phyloP scores from a whole-genome alignment of 1,140 invertebrate species.

The Ceratina japonica region DNA sequence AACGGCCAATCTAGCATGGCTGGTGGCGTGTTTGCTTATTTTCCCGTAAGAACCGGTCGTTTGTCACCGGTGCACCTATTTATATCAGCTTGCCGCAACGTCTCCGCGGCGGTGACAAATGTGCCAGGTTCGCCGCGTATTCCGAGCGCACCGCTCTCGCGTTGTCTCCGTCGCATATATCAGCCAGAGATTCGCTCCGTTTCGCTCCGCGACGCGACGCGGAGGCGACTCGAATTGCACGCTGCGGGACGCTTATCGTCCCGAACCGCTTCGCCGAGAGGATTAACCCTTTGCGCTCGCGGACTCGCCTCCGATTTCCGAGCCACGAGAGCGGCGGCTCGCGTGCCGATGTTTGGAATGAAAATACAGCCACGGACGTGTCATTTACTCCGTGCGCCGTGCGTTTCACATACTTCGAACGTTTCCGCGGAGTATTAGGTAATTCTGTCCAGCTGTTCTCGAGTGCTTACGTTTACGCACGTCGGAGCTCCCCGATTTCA shows the following conservation, averaged over 20 bases:
- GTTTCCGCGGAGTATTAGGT: not conserved
- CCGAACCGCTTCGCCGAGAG: not conserved
- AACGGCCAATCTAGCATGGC: slow-evolving; percentile 25
- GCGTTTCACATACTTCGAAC: not conserved
- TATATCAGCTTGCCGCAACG: slow-evolving; percentile 70
- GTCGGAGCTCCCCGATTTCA: too few relatives aligned
- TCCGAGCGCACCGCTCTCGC: slow-evolving; percentile 39
- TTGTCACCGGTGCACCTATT: slow-evolving; percentile 76
- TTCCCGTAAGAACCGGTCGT: slow-evolving; percentile 73
- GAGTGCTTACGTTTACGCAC: too few relatives aligned
- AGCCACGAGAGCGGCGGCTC: not conserved
- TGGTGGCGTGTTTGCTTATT: slow-evolving; percentile 72
- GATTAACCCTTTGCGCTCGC: slow-evolving; percentile 16
- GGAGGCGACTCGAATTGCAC: not conserved
- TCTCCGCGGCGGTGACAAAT: slow-evolving; percentile 73
- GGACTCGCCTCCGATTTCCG: not conserved
- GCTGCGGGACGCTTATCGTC: not conserved
- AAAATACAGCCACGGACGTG: not conserved
- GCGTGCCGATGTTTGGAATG: slow-evolving; percentile 15
- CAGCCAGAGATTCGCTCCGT: not conserved
- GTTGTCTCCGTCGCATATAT: not conserved
- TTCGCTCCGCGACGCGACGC: not conserved
- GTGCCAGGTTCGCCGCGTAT: slow-evolving; percentile 65
- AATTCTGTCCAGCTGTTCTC: too few relatives aligned
- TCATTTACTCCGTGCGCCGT: not conserved